Conservation (phyloP, 2,888 invertebrate genomes). For the Ornithoptera alexandrae region DNA sequence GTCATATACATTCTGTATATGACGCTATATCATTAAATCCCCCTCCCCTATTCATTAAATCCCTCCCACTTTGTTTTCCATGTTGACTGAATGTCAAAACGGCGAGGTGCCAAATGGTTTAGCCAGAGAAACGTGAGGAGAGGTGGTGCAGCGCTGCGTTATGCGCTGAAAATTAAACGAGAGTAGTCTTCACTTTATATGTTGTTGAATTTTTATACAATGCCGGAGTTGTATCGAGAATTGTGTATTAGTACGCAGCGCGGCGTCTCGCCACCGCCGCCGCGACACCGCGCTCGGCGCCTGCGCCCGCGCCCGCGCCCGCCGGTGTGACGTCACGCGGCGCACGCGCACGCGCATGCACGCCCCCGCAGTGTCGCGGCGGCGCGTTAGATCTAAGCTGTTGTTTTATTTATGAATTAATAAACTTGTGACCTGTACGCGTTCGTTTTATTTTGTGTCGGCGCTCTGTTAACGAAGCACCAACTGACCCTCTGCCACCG, state of each 20-base stretch:
- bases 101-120: slow-evolving; percentile 41
- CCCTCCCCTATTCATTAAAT: slow-evolving; percentile 37
- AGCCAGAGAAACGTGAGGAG: slow-evolving; percentile 17
- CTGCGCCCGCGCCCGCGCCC: too few species aligned
- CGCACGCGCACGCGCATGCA: too few species aligned
- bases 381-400: slow-evolving; percentile 60
- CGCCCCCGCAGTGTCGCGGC: slow-evolving; percentile 45
- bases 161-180: neutral
- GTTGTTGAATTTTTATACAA: too few species aligned
- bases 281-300: too few species aligned
- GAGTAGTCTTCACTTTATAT: too few species aligned
- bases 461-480: too few species aligned
- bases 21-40: too few species aligned
- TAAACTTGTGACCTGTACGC: slow-evolving; percentile 28
- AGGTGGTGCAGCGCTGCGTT: neutral
- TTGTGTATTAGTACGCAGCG: neutral
- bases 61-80: slow-evolving; percentile 39
- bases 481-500: too few species aligned
- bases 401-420: slow-evolving; percentile 32
- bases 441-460: too few species aligned
- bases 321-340: too few species aligned
- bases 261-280: neutral
- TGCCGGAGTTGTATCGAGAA: too few species aligned
- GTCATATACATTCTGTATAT: too few species aligned
- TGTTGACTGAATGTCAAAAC: slow-evolving; percentile 14